phyloP scores from a whole-genome alignment of 2,888 invertebrate genomes.

The Yponomeuta sedellus region DNA sequence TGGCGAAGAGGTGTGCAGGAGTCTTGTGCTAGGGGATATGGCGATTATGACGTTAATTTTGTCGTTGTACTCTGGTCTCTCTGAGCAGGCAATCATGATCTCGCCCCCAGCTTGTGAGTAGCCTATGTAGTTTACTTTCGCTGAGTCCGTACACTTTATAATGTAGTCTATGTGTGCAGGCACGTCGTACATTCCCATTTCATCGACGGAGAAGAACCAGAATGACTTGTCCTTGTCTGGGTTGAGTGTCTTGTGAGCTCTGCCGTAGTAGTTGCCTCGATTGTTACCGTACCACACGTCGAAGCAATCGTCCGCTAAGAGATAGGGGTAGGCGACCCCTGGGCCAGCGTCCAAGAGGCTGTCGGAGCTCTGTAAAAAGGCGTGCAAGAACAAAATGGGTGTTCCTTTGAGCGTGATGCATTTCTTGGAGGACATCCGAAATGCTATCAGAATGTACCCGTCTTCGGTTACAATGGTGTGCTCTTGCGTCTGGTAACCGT shows the following conservation, averaged over 20 bases:
- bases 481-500: background rate
- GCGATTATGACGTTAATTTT: conserved; percentile 2
- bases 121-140: conserved; percentile 12
- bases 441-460: conserved; percentile 9
- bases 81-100: conserved; percentile 7
- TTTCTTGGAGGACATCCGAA: conserved; percentile 5
- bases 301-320: background rate
- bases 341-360: conserved; percentile 13
- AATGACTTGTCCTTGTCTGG: conserved; percentile 12
- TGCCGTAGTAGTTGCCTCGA: conserved; percentile 8
- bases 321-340: background rate
- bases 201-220: conserved; percentile 15
- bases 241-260: background rate
- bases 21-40: background rate
- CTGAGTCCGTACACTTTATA: background rate
- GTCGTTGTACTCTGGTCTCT: conserved; percentile 2
- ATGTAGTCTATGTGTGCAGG: conserved; percentile 13
- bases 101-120: conserved; percentile 15
- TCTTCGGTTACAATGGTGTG: conserved; percentile 13
- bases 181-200: conserved; percentile 14
- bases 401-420: background rate
- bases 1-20: background rate
- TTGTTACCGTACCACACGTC: conserved; percentile 6
- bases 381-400: conserved; percentile 13
- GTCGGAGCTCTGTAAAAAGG: conserved; percentile 10